phyloP scores from a whole-genome alignment of 1,140 invertebrate species.

The Macrocentrus cingulum region DNA sequence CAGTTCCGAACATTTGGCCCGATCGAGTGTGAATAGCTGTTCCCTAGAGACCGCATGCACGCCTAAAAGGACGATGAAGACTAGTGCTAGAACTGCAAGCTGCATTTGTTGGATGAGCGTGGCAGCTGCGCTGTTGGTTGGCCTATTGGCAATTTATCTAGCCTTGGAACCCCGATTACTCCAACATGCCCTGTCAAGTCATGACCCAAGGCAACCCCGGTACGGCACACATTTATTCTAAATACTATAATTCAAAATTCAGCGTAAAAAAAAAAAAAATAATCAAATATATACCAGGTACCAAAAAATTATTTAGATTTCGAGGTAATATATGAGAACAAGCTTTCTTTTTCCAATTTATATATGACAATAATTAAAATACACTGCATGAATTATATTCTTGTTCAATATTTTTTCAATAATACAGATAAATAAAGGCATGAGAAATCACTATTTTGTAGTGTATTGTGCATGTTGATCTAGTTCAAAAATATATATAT shows the following conservation, averaged over 20 bases:
- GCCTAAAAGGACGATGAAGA: conserved; percentile 44
- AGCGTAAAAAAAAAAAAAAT: neutral
- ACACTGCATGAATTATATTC: conserved; percentile 27
- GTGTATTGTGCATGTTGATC: conserved; percentile 11
- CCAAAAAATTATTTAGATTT: no score
- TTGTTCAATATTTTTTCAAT: conserved; percentile 4
- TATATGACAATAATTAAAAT: conserved; percentile 15
- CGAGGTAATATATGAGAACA: conserved; percentile 33
- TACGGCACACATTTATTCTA: conserved; percentile 46
- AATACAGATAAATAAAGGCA: conserved; percentile 12
- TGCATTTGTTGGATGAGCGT: conserved; percentile 49
- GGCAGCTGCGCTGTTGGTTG: conserved; percentile 44
- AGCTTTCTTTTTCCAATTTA: conserved; percentile 53
- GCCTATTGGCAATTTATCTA: conserved; percentile 52
- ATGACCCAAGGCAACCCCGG: conserved; percentile 51
- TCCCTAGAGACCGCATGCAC: conserved; percentile 38
- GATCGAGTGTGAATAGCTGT: conserved; percentile 42
- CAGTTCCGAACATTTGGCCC: conserved; percentile 41
- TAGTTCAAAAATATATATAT: conserved; percentile 5
- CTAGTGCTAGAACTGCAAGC: conserved; percentile 40
- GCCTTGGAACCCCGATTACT: conserved; percentile 50
- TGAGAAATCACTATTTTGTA: conserved; percentile 22
- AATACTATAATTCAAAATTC: conserved; percentile 31
- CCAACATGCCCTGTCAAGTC: conserved; percentile 47
- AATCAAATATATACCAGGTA: neutral